These are phyloP conservation scores for Peromyscus maniculatus DNA, from an alignment of 2,113 vertebrate genomes.

Conservation along the genomic window DNA sequence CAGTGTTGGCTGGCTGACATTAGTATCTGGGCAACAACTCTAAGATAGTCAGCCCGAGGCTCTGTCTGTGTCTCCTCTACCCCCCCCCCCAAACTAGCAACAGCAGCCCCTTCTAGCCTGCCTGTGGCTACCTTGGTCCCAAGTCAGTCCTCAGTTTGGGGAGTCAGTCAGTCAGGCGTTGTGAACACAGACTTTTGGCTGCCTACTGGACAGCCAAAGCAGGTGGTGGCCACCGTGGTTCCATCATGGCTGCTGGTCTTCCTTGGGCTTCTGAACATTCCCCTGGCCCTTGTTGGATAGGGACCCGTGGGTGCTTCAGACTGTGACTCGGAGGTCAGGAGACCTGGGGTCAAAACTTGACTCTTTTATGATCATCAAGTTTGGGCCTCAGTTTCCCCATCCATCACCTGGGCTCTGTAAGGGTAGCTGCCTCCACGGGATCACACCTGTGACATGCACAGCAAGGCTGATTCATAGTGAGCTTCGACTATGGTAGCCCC, in stretches of 20 bases:
- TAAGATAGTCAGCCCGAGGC: neutral
- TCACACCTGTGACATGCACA: fast-evolving
- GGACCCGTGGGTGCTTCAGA: neutral
- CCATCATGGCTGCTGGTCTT: neutral
- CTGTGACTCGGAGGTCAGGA: neutral
- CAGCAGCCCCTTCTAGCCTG: neutral
- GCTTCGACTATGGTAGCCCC: fast-evolving
- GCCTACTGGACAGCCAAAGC: neutral
- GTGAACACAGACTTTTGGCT: neutral
- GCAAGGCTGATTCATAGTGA: neutral
- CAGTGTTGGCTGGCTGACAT: neutral
- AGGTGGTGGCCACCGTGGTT: neutral
- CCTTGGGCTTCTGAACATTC: neutral
- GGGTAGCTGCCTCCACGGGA: neutral
- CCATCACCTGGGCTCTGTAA: neutral
- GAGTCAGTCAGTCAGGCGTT: neutral
- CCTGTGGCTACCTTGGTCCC: fast-evolving
- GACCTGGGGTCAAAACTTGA: neutral
- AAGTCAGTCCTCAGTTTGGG: neutral
- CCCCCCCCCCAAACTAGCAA: neutral
- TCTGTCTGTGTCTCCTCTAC: neutral
- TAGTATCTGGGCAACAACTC: neutral
- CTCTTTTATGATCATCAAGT: neutral
- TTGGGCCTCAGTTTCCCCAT: neutral
- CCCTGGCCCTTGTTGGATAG: fast-evolving